Evolutionary conservation across 2,797 vertebrate species (phyloP), one percentile per base, ranked within the genome.

Genomic region (Danio aesculapii): DNA sequence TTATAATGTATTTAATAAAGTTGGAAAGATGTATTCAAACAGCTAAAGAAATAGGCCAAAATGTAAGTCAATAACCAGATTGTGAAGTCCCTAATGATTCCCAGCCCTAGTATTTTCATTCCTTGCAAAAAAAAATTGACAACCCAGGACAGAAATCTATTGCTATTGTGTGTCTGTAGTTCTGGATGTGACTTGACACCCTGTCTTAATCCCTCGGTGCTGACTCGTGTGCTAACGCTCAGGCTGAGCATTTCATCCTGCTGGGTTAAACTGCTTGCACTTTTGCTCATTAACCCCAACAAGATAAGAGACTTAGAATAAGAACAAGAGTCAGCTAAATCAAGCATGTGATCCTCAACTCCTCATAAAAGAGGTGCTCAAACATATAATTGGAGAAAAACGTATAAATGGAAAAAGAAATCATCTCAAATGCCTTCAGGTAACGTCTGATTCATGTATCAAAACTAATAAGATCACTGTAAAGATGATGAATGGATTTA

Each of bases 201-300:
- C 39, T 52, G 81, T 66, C 84, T 64, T 90, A 89, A 91, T 87
- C 88, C 86, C 11, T 16, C 21, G 44, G 73, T 59, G 64, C 72
- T 82, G 76, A 72, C 76, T 88, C 61, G 72, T 77, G 81, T 21
- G 11, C 82, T 83, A 84, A 83, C 10, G 4, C 83, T 88, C 86
- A 76, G 75, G 88, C 86, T 87, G 87, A 91, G 84, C 81, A 86
- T 86, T 87, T 91, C 44, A 89, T 88, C 89, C 86, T 81, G 83
- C 89, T 86, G 86, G 79, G n/a, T n/a, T 90, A 93, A 92, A 86
- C 76, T 88, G 88, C 87, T 91, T 92, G 77, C 52, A 66, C 72
- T 82, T 88, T 85, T 85, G 77, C 79, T 79, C 67, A 89, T 90
- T 87, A 91, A 86, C 85, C 89, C 89, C 83, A 87, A 84, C 84